Evolutionary conservation across 2,888 invertebrate species (phyloP), one percentile per base, ranked within the genome.

Genomic region (Drosophila cognata): DNA sequence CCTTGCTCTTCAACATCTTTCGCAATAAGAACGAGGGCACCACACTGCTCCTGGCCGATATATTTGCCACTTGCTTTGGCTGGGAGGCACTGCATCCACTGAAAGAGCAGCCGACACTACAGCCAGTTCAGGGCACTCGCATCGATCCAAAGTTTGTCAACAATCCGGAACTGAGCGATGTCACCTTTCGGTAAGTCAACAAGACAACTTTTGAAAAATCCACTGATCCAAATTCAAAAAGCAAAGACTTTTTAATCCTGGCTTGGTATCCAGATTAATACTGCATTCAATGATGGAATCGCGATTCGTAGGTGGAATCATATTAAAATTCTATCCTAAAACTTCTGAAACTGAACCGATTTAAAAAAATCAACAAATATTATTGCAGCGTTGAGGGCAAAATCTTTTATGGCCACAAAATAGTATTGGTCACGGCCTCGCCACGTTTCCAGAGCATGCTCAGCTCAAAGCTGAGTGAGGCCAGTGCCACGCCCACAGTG

Each of bases 91-190:
- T 97, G 78, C 97, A 97, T 82, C 94, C 95, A 0, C 95, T 96
- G n/a, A 94, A 95, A 81, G 96, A 96, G 87, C 93, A 96, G 87
- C 93, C 94, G 4, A 94, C 84, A 8, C 66, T 96, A 35, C 95
- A 96, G 2, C 94, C 95, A 10, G 94, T 95, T 1, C 94, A 93
- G 76, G 95, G 96, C 43, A 96, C 97, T 0, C 94, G 97, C 71
- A 97, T 98, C 82, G 98, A 98, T 94, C 97, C 98, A 0, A 96
- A 97, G 91, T 98, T 97, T 93, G 98, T 98, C 77, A 98, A 98
- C 94, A 98, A 98, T 94, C 97, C 98, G 0, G 97, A 98, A 90
- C 94, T 98, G 43, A 97, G 97, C 84, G 98, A 98, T 92, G 98
- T 98, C 35, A 97, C 97, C 65, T 98, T 98, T 93, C 94, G 95